Conservation (phyloP, 2,113 vertebrate species). For the Sphaerodactylus townsendi region DNA sequence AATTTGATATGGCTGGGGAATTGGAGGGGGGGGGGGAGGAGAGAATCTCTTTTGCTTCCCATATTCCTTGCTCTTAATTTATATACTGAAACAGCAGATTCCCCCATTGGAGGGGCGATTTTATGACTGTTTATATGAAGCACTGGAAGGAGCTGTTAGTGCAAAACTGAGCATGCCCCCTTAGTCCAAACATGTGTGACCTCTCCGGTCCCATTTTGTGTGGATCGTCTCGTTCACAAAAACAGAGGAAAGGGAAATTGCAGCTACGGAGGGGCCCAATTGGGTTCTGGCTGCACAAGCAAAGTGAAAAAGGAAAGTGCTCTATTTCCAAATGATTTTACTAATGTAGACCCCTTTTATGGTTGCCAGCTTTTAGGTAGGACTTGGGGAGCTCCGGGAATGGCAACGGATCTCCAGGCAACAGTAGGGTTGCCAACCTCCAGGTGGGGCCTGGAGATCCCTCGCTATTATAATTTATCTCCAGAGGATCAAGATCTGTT, state of each 20-base stretch:
- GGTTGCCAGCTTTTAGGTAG: too few species aligned
- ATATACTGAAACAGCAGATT: conserved; percentile 1
- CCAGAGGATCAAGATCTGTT: too few species aligned
- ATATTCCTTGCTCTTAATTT: conserved; percentile 44
- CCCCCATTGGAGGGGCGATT: conserved; percentile 9
- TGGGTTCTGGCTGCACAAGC: too few species aligned
- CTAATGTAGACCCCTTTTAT: too few species aligned
- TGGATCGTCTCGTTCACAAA: not conserved
- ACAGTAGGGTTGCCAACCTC: too few species aligned
- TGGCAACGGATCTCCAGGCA: too few species aligned
- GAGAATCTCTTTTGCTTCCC: conserved; percentile 31
- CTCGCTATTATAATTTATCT: too few species aligned
- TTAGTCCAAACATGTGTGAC: not conserved
- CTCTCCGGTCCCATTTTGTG: conserved; percentile 19
- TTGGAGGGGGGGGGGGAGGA: too few species aligned
- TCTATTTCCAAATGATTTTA: not conserved
- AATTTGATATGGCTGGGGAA: conserved; percentile 36
- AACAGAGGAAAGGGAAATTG: not conserved
- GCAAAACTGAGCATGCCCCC: conserved; percentile 30
- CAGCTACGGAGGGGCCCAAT: too few species aligned
- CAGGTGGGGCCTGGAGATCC: too few species aligned
- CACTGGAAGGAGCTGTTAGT: conserved; percentile 4
- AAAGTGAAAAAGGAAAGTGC: too few species aligned
- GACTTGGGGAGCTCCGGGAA: too few species aligned
- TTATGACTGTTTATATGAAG: conserved; percentile 40